Conservation (phyloP, 2,888 invertebrate species). For the Eupithecia vulgata region DNA sequence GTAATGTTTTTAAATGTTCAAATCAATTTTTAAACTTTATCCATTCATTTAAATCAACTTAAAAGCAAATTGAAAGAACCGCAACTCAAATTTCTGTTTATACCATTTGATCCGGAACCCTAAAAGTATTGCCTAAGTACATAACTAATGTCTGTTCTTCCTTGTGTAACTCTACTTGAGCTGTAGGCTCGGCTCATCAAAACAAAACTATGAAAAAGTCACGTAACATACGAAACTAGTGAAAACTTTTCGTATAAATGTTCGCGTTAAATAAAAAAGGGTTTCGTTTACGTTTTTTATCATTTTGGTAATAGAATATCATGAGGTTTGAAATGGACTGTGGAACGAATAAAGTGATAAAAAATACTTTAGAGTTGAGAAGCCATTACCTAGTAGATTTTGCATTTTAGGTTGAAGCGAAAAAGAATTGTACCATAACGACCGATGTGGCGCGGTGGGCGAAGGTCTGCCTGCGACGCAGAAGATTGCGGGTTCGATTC, state of each 20-base stretch:
- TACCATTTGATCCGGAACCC: not conserved
- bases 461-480: no score
- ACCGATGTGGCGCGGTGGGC: no score
- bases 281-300: not conserved
- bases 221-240: constrained; percentile 20
- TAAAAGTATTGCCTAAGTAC: not conserved
- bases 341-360: not conserved
- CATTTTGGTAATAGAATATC: constrained; percentile 2
- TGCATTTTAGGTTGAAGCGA: not conserved
- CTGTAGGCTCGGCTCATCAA: constrained; percentile 19
- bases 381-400: not conserved
- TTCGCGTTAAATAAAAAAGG: constrained; percentile 17
- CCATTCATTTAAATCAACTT: not conserved
- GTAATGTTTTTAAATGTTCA: no score
- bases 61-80: not conserved
- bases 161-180: constrained; percentile 12
- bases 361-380: not conserved
- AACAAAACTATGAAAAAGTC: constrained; percentile 30
- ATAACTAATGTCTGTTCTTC: constrained; percentile 1
- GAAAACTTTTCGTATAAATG: constrained; percentile 19
- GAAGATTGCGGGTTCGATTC: no score
- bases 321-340: not conserved
- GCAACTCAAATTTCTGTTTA: not conserved
- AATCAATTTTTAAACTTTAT: not conserved
- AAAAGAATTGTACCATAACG: not conserved